Evolutionary conservation across 2,888 invertebrate genomes (phyloP).

Genomic region (Drosophila suboccidentalis): DNA sequence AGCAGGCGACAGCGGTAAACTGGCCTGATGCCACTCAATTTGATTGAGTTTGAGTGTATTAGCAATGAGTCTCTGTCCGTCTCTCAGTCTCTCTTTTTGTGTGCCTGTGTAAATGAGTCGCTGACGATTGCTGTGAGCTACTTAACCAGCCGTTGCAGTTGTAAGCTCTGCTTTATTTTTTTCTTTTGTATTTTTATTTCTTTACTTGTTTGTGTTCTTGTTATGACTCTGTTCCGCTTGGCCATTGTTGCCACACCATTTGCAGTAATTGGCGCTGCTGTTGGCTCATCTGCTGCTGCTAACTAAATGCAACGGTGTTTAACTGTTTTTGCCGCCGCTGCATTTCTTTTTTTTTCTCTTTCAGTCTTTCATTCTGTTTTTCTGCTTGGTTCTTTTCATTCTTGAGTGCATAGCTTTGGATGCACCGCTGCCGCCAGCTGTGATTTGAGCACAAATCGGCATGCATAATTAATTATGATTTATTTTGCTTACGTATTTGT

Average conservation of each 20-base stretch:
- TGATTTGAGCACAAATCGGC: slow-evolving; percentile 31
- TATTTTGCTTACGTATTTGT: slow-evolving; percentile 20
- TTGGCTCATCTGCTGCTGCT: slow-evolving; percentile 31
- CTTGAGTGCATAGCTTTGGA: slow-evolving; percentile 17
- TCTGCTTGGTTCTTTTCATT: slow-evolving; percentile 26
- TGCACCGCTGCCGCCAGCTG: slow-evolving; percentile 10
- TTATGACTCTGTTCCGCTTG: slow-evolving; percentile 68
- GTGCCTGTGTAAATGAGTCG: slow-evolving; percentile 34
- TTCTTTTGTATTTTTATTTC: slow-evolving; percentile 18
- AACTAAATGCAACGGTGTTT: slow-evolving; percentile 59
- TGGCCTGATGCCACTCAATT: slow-evolving; percentile 59
- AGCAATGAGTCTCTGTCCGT: slow-evolving; percentile 19
- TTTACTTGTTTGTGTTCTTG: slow-evolving; percentile 21
- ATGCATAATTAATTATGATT: slow-evolving; percentile 71
- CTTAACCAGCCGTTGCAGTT: slow-evolving; percentile 46
- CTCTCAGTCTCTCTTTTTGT: slow-evolving; percentile 1
- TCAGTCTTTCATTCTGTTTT: slow-evolving; percentile 27
- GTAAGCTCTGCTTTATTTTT: slow-evolving; percentile 21
- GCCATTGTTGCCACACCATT: slow-evolving; percentile 76
- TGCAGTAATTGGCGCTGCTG: slow-evolving; percentile 73
- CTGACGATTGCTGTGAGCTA: slow-evolving; percentile 32
- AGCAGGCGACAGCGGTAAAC: slow-evolving; percentile 44
- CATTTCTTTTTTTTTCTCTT: slow-evolving; percentile 27
- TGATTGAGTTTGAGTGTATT: slow-evolving; percentile 40
- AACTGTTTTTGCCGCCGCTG: slow-evolving; percentile 57